These are phyloP conservation scores for Apodemia zela DNA, from an alignment of 2,888 invertebrate species.

Conservation along the genomic window DNA sequence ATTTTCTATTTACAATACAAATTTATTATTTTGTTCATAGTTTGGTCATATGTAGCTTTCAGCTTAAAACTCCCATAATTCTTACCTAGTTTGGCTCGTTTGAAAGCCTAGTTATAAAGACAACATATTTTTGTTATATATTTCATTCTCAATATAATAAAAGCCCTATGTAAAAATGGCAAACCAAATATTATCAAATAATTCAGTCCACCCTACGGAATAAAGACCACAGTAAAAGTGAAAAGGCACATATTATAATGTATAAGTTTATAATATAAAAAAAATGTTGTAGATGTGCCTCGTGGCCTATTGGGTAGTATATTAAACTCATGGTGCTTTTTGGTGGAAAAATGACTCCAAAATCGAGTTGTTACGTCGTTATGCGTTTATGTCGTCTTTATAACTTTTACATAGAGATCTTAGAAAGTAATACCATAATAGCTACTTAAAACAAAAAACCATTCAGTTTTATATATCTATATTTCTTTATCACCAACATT, in stretches of 20 bases:
- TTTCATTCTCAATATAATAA: not conserved
- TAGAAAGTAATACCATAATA: not conserved
- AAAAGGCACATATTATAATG: too few relatives aligned
- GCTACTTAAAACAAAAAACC: not conserved
- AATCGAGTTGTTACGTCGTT: too few relatives aligned
- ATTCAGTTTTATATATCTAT: not conserved
- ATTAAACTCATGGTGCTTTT: not conserved
- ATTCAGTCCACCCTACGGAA: not conserved
- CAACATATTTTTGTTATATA: not conserved
- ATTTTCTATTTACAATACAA: slow-evolving; percentile 1
- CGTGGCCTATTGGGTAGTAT: too few relatives aligned
- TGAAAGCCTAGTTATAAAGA: not conserved
- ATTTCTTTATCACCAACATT: too few relatives aligned
- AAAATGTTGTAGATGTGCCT: too few relatives aligned
- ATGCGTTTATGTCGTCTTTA: not conserved
- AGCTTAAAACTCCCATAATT: not conserved
- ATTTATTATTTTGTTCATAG: not conserved
- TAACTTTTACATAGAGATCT: not conserved
- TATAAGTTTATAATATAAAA: too few relatives aligned
- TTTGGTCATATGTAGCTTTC: slow-evolving; percentile 8
- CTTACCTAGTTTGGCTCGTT: not conserved
- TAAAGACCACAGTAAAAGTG: too few relatives aligned
- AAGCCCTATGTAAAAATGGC: not conserved
- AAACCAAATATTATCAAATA: not conserved
- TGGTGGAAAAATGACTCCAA: not conserved